A percentile compares a stretch with the other conserved stretches of the same genome.
Conservation (phyloP, 2,113 vertebrate species). For the Amphilophus citrinellus region DNA sequence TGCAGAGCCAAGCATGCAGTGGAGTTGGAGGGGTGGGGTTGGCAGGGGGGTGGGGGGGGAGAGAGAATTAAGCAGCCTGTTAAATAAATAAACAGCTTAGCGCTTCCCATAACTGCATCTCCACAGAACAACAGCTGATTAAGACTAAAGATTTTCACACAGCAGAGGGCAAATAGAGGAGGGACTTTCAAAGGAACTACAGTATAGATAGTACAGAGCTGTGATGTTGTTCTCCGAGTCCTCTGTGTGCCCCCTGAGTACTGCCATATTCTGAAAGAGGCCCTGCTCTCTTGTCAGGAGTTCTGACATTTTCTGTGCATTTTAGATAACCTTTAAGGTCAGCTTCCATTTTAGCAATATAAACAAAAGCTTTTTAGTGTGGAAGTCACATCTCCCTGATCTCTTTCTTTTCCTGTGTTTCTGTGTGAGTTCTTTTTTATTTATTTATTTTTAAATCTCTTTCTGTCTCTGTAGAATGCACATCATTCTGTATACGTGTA, state of each 20-base stretch:
- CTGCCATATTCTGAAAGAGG: slow-evolving; percentile 55
- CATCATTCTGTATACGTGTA: slow-evolving; percentile 1
- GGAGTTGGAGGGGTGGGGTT: not conserved
- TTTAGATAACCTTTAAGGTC: slow-evolving; percentile 73
- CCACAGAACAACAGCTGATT: slow-evolving; percentile 75
- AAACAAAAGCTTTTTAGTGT: slow-evolving; percentile 68
- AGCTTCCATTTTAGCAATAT: slow-evolving; percentile 61
- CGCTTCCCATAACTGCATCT: slow-evolving; percentile 64
- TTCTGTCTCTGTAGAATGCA: slow-evolving; percentile 21
- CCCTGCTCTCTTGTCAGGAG: slow-evolving; percentile 54
- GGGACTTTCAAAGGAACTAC: slow-evolving; percentile 62
- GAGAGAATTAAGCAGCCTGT: slow-evolving; percentile 72
- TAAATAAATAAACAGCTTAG: slow-evolving; percentile 84
- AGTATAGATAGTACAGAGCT: slow-evolving; percentile 42
- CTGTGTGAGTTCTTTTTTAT: not conserved
- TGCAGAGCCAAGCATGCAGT: slow-evolving; percentile 44
- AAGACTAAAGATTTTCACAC: slow-evolving; percentile 74
- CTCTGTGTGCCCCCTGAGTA: slow-evolving; percentile 48
- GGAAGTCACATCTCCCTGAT: slow-evolving; percentile 45
- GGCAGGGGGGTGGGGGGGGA: slow-evolving; percentile 6
- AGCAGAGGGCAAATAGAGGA: slow-evolving; percentile 70
- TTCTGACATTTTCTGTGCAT: slow-evolving; percentile 73
- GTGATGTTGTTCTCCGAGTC: slow-evolving; percentile 47
- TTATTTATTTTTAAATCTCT: not conserved
- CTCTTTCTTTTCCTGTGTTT: not conserved